Base-by-base conservation (phyloP, 2,888 invertebrate species). In the Phytoseiulus persimilis region DNA sequence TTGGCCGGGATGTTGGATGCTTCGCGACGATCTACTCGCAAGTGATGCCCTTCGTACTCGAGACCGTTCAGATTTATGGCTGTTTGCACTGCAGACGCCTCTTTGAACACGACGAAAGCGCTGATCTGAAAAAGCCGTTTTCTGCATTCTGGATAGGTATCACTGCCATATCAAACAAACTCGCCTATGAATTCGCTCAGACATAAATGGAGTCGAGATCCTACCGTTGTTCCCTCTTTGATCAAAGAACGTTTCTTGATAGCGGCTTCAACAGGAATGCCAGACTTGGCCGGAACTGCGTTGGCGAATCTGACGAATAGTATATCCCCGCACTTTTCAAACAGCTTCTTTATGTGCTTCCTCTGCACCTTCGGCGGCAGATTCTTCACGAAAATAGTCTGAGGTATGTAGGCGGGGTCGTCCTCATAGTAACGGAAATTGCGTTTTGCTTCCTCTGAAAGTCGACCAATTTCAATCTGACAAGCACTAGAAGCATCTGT, bases 401-500 rank as follows among this genome's bases (percentile, higher is more conserved):
- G 32, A 3, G 87, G 87, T 87, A 87, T 87, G 32, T 33, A 87
- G 6, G 87, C n/a, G 23, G 87, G 87, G 31, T 87, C 87, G 33
- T 87, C 87, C 87, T 87, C 87, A 33, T 87, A 87, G 45, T 87
- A 87, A 45, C 87, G 33, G 23, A 87, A 87, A 33, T 87, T 33
- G 39, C 87, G 87, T 23, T 32, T 31, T n/a, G 2, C 45, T 32
- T 87, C 87, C 31, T 87, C 87, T 33, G 65, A 18, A 65, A 65
- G 28, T n/a, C n/a, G n/a, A n/a, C n/a, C n/a, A n/a, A n/a, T n/a
- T n/a, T n/a, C n/a, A n/a, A n/a, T n/a, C n/a, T n/a, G n/a, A n/a
- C n/a, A 39, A 39, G 39, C 39, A 39, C 39, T 3, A 39, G 3
- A 39, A 39, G 9, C 39, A 39, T 39, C 5, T 6, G 39, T 3